phyloP scores from a whole-genome alignment of 2,113 vertebrate species.

The Stigmatopora argus region DNA sequence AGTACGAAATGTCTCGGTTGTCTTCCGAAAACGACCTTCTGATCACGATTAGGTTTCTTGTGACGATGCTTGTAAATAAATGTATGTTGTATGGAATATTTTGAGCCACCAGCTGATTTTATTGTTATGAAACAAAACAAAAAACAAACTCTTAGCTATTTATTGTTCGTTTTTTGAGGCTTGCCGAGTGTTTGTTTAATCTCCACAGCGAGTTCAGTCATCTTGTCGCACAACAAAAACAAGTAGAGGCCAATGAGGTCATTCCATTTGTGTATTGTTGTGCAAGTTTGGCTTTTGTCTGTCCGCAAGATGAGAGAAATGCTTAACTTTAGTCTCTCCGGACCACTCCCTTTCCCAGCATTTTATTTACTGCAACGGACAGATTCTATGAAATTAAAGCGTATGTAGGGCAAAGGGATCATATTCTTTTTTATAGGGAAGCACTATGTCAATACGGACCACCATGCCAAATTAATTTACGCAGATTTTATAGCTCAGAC shows the following conservation, averaged over 20 bases:
- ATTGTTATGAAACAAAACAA: not conserved
- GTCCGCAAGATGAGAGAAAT: conserved; percentile 7
- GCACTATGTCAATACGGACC: not conserved
- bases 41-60: not conserved
- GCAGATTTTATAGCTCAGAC: not conserved
- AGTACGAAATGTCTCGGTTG: not conserved
- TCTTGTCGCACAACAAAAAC: not conserved
- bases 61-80: conserved; percentile 5
- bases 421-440: not conserved
- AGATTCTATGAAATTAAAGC: not conserved
- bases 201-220: conserved; percentile 1
- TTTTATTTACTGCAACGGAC: conserved; percentile 4
- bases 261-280: conserved; percentile 2
- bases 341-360: not conserved
- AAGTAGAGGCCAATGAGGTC: not conserved
- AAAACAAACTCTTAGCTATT: not conserved
- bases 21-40: not conserved
- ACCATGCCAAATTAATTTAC: not conserved
- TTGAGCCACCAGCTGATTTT: not conserved
- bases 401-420: not conserved
- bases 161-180: not conserved
- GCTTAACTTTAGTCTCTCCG: not conserved
- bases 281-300: conserved; percentile 7
- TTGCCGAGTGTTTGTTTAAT: not conserved
- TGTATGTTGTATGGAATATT: not conserved